Percentiles rank a stretch among this genome's conserved stretches.
Conservation (phyloP, 2,113 vertebrate genomes). For the Benitochromis conjunctus region DNA sequence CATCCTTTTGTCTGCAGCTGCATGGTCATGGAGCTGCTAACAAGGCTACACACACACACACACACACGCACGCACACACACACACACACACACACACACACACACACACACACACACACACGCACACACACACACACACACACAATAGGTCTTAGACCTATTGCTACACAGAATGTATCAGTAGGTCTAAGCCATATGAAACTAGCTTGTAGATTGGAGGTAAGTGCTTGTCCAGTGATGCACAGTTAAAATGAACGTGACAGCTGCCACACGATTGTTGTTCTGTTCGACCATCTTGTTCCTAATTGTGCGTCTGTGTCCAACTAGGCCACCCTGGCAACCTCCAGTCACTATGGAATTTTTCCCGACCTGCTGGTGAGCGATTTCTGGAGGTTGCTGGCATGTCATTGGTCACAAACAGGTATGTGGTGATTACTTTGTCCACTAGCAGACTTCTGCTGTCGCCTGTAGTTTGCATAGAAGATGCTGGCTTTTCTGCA, state of each 20-base stretch:
- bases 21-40: constrained; percentile 14
- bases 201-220: not conserved
- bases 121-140: not conserved
- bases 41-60: not conserved
- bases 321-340: not conserved
- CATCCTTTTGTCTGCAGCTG: constrained; percentile 45
- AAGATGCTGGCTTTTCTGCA: not conserved
- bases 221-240: not conserved
- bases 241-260: not conserved
- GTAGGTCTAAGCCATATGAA: not conserved
- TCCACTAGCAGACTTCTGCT: not conserved
- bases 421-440: not conserved
- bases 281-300: not conserved
- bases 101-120: not conserved
- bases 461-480: not conserved
- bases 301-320: not conserved
- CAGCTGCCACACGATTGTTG: not conserved
- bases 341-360: not conserved
- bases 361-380: not conserved
- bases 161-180: not conserved
- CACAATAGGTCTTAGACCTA: not conserved
- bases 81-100: not conserved
- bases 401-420: not conserved
- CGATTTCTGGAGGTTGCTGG: not conserved
- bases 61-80: not conserved